Conservation (phyloP, 1,140 invertebrate species). For the Schmidtea mediterranea region DNA sequence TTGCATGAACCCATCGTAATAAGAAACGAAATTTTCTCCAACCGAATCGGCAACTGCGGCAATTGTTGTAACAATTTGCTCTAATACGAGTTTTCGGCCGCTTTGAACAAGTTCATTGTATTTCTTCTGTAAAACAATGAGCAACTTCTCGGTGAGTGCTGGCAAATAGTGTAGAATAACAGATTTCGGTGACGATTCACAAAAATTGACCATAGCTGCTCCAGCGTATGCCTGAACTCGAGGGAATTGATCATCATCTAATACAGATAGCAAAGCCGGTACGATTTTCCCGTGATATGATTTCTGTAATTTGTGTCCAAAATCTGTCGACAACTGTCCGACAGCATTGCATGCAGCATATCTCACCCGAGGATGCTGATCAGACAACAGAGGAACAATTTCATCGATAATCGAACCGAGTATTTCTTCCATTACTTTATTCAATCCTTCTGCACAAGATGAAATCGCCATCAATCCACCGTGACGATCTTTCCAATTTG, state of each 20-base stretch:
- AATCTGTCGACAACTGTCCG: constrained; percentile 94
- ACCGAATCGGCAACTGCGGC: constrained; percentile 94
- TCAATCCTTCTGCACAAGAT: constrained; percentile 83
- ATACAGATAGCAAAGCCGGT: constrained; percentile 55
- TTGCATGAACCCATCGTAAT: constrained; percentile 56
- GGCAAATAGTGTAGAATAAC: constrained; percentile 68
- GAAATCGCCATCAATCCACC: constrained; percentile 93
- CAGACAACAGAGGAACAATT: constrained; percentile 56
- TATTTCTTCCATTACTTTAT: constrained; percentile 82
- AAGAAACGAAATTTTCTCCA: constrained; percentile 64
- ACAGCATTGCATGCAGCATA: constrained; percentile 96
- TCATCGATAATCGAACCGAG: constrained; percentile 56
- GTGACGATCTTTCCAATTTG: constrained; percentile 40
- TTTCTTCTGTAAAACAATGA: constrained; percentile 61
- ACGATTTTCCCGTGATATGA: constrained; percentile 84
- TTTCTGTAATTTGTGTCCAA: constrained; percentile 79
- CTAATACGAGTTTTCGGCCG: constrained; percentile 77
- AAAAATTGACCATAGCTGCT: constrained; percentile 94
- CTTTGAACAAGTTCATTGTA: constrained; percentile 72
- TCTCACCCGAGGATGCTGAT: constrained; percentile 66
- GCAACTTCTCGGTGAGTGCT: constrained; percentile 62
- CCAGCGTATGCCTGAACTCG: constrained; percentile 53
- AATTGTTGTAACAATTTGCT: constrained; percentile 90
- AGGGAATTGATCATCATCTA: constrained; percentile 69
- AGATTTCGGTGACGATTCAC: constrained; percentile 76